phyloP scores from a whole-genome alignment of 2,113 vertebrate species.

The Oryzias woworae region DNA sequence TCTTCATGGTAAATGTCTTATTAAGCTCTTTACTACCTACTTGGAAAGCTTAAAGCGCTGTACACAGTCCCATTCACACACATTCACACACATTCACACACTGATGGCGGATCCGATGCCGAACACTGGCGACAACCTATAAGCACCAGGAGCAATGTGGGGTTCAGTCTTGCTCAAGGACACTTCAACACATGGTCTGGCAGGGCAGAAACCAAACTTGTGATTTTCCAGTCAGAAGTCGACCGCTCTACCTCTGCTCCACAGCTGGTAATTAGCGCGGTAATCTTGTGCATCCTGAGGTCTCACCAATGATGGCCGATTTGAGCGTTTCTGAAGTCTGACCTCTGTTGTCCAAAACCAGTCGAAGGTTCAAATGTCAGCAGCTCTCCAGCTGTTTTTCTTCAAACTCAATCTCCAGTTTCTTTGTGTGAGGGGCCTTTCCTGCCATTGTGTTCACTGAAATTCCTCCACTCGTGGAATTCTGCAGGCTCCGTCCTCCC shows the following conservation, averaged over 20 bases:
- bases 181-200: no score
- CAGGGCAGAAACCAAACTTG: no score
- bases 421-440: conserved; percentile 42
- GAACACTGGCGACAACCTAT: no score
- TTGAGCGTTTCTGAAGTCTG: background rate
- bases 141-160: no score
- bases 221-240: no score
- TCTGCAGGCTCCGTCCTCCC: conserved; percentile 26
- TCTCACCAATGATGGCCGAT: background rate
- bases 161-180: no score
- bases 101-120: no score
- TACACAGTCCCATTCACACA: background rate
- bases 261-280: no score
- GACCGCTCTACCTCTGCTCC: no score
- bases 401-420: conserved; percentile 17
- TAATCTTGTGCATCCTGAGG: no score
- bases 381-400: conserved; percentile 12
- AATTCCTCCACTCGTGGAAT: conserved; percentile 37
- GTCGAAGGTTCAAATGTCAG: conserved; percentile 16
- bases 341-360: background rate
- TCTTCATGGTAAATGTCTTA: no score
- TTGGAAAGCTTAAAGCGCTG: background rate
- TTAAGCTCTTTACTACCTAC: no score
- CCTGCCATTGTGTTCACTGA: conserved; percentile 59
- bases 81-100: background rate